Evolutionary conservation across 2,888 invertebrate genomes (phyloP), one percentile per base, ranked within the genome.

Genomic region (Drosophila cyrtoloma): DNA sequence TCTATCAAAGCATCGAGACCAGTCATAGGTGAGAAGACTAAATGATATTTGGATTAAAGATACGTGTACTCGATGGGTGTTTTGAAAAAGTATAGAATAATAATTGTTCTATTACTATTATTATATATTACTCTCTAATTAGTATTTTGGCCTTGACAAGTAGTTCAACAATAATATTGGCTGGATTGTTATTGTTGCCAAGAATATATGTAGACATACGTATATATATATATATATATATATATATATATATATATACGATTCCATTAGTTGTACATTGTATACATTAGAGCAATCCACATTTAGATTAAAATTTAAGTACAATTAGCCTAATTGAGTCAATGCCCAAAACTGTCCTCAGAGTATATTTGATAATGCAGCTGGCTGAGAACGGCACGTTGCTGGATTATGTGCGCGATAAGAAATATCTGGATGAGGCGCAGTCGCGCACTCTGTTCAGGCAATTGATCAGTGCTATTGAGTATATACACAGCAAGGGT

Each of bases 281-380:
- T 33, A 33, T 12, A 33, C 12, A 12, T 33, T 33, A 33, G 33
- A 33, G 33, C 33, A 33, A 33, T 10, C 33, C 33, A 10, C 33
- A 33, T 33, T 33, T 10, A 33, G 10, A 32, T 32, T 32, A 32
- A 10, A 32, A 9, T 35, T 14, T 14, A 35, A 35, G 35, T 35
- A 12, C 3, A 44, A 22, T 22, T 22, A 3, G 44, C 4, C 44
- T 3, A 44, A 44, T 44, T 6, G 37, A 37, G 5, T 6, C 6
- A 47, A 44, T 12, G 1, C 7, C n/a, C 6, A 6, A 22, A 44
- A 35, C n/a, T 12, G 22, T 32, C 5, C 4, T 44, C 85, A 96
- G 97, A 89, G 96, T 97, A 5, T 97, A 97, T 90, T 96, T 97
- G 80, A 96, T 97, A 42, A 97, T 97, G 97, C 97, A 97, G 92